These are phyloP conservation scores for Clanis bilineata DNA, from an alignment of 2,888 invertebrate species.

Conservation along the genomic window DNA sequence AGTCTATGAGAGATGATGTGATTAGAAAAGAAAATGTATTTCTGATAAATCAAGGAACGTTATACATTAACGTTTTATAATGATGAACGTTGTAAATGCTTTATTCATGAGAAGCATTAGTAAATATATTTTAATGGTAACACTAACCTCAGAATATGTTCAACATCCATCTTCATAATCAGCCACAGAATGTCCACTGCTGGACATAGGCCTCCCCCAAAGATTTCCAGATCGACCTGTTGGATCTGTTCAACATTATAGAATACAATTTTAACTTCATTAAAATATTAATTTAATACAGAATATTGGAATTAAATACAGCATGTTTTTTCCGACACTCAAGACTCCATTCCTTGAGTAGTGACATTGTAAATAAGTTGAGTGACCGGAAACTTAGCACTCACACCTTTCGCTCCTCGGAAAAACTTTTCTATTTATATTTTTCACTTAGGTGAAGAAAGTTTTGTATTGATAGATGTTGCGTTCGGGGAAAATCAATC, in stretches of 20 bases:
- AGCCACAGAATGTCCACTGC: no score
- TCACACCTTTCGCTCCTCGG: constrained; percentile 19
- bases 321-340: neutral
- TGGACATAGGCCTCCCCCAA: no score
- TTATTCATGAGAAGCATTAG: no score
- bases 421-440: constrained; percentile 20
- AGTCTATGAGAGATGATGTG: neutral
- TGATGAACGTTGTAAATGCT: no score
- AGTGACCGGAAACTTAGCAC: constrained; percentile 36
- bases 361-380: constrained; percentile 38
- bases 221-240: no score
- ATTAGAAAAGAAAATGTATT: neutral
- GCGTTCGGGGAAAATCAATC: neutral
- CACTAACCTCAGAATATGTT: no score
- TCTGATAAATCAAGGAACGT: no score
- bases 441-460: constrained; percentile 1
- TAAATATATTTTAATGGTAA: no score
- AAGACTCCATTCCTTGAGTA: constrained; percentile 22
- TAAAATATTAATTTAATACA: no score
- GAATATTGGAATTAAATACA: neutral
- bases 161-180: no score
- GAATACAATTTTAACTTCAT: neutral
- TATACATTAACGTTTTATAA: no score
- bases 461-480: neutral
- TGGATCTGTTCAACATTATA: no score